A percentile compares a stretch with the other conserved stretches of the same genome.
Conservation (phyloP, 1,140 invertebrate species). For the Stegodyphus mimosarum region DNA sequence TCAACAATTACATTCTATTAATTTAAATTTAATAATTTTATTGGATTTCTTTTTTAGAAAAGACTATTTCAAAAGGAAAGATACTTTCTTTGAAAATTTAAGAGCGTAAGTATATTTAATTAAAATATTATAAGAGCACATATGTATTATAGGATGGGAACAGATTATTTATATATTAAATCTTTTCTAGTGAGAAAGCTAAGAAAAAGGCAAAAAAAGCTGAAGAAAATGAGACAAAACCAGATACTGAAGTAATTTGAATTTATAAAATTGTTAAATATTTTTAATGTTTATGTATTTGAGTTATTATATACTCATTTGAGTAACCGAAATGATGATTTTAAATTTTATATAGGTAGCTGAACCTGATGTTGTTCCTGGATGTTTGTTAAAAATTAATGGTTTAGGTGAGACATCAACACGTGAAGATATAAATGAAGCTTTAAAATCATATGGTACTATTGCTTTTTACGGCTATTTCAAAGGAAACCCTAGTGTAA, state of each 20-base stretch:
- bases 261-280: too few species aligned
- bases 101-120: conserved; percentile 23
- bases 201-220: not conserved
- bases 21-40: too few species aligned
- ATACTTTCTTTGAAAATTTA: conserved; percentile 21
- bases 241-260: too few species aligned
- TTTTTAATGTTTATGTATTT: too few species aligned
- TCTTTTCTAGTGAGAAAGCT: not conserved
- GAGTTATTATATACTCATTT: too few species aligned
- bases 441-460: conserved; percentile 15
- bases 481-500: conserved; percentile 13
- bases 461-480: conserved; percentile 12
- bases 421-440: conserved; percentile 14
- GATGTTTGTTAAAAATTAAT: conserved; percentile 31
- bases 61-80: conserved; percentile 38
- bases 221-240: not conserved
- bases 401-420: not conserved
- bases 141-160: too few species aligned
- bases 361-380: not conserved
- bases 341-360: not conserved
- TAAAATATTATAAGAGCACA: too few species aligned
- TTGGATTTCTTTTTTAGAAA: conserved; percentile 15
- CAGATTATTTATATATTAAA: too few species aligned
- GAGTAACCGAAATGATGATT: too few species aligned
- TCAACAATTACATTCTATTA: not conserved